Evolutionary conservation across 2,113 vertebrate species (phyloP), one percentile per base, ranked within the genome.

Genomic region (Coptodon bakossiorum): DNA sequence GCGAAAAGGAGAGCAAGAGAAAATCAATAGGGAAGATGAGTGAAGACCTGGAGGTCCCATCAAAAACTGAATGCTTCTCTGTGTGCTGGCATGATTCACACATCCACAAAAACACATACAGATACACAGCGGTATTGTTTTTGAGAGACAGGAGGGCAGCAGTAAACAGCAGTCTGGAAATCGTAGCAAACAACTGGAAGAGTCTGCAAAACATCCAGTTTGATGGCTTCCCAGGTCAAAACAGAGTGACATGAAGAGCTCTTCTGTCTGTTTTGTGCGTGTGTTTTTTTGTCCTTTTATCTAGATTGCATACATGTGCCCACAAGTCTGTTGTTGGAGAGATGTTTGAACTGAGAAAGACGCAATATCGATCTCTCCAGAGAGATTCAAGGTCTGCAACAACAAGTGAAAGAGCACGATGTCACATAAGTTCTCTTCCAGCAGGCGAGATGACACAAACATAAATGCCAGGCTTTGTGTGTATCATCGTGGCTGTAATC

Each of bases 21-120:
- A 95, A 95, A 96, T 96, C 95, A 93, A 95, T 96, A 94, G 80
- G 90, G 86, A 93, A 93, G 93, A 95, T 95, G 93, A 95, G 94
- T 92, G 91, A 96, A 93, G 92, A 96, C 93, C 93, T 91, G 91
- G 89, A 92, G 93, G 91, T 94, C 94, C 90, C 90, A 88, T 93
- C 91, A 93, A 92, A 91, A 94, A 83, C 85, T 61, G 89, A 94
- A 92, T 86, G 91, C 88, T 91, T 88, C 83, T 90, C 57, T 84
- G 83, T 89, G 93, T 90, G 87, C 86, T 83, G 90, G 89, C 85
- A 91, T 93, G 90, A 91, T 91, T 93, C 90, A 91, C 90, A 88
- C 82, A 71, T 34, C 81, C 83, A 85, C 71, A 88, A 73, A 86
- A 59, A 91, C 43, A 86, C 89, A 88, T n/a, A 80, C 53, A 82